Conservation (phyloP, 1,140 invertebrate species). For the Cydia amplana region DNA sequence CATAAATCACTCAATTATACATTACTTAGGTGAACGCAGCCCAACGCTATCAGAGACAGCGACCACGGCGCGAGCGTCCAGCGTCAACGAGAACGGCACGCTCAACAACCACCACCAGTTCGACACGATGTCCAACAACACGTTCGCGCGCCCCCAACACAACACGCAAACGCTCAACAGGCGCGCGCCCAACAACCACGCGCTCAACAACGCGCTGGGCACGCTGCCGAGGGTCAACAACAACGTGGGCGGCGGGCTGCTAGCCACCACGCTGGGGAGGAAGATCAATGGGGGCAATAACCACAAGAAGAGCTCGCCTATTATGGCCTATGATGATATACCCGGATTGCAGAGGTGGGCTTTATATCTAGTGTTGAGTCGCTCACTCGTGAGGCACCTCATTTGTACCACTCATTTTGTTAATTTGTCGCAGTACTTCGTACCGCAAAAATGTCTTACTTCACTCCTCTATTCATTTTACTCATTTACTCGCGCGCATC, state of each 20-base stretch:
- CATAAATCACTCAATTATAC: neutral
- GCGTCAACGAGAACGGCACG: constrained; percentile 79
- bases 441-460: no score
- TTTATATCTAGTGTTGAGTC: no score
- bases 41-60: constrained; percentile 90
- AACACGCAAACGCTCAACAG: constrained; percentile 71
- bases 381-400: no score
- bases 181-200: constrained; percentile 56
- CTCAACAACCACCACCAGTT: constrained; percentile 80
- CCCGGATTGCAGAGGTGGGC: constrained; percentile 82
- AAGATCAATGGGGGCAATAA: constrained; percentile 72
- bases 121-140: constrained; percentile 75
- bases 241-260: constrained; percentile 53
- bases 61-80: constrained; percentile 88
- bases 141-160: constrained; percentile 49
- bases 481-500: no score
- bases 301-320: constrained; percentile 72
- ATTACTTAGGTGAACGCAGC: constrained; percentile 84
- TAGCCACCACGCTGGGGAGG: constrained; percentile 66
- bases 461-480: no score
- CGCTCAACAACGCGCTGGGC: constrained; percentile 78
- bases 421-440: no score
- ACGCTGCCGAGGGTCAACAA: constrained; percentile 79
- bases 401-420: no score
- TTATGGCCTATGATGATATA: constrained; percentile 80